Percentiles rank a stretch among this genome's conserved stretches.
Evolutionary conservation across 35 echinoderm and acorn worm species (phyloP).

Genomic region (Heliocidaris erythrogramma): DNA sequence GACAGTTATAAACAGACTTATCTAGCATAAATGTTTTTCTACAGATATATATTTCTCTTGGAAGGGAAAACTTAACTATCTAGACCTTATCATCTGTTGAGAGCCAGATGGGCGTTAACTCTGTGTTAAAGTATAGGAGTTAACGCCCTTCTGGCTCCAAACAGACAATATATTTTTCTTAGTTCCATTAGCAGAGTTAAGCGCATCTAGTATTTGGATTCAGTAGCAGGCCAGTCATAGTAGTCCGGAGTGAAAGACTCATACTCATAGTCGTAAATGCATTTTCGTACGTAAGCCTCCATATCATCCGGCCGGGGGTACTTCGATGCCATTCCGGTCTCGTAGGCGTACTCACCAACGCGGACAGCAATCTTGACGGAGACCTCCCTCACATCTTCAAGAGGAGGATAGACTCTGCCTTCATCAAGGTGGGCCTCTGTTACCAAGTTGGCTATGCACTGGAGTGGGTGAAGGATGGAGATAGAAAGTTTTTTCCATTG

Average conservation of each 20-base stretch:
- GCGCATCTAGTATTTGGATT: not conserved
- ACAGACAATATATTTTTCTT: not conserved
- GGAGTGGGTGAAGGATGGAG: not conserved
- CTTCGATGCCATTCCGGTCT: constrained; percentile 56
- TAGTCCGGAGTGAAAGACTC: constrained; percentile 76
- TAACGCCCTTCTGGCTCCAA: no score
- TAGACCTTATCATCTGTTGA: no score
- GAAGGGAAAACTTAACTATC: not conserved
- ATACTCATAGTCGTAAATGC: constrained; percentile 81
- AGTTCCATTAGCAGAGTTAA: not conserved
- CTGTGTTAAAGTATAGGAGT: no score
- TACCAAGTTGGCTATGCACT: constrained; percentile 80
- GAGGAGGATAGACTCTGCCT: constrained; percentile 90
- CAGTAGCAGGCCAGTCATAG: constrained; percentile 75
- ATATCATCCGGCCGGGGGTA: constrained; percentile 80
- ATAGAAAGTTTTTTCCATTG: no score
- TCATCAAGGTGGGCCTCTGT: constrained; percentile 84
- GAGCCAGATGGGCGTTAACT: no score
- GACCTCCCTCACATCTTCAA: constrained; percentile 82
- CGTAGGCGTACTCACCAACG: constrained; percentile 77
- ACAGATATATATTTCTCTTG: not conserved
- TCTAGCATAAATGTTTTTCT: not conserved
- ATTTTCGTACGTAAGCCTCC: constrained; percentile 69
- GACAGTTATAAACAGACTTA: not conserved
- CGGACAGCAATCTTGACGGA: constrained; percentile 83